Base-by-base conservation (phyloP, 1,140 invertebrate genomes). In the Zophobas atratus region DNA sequence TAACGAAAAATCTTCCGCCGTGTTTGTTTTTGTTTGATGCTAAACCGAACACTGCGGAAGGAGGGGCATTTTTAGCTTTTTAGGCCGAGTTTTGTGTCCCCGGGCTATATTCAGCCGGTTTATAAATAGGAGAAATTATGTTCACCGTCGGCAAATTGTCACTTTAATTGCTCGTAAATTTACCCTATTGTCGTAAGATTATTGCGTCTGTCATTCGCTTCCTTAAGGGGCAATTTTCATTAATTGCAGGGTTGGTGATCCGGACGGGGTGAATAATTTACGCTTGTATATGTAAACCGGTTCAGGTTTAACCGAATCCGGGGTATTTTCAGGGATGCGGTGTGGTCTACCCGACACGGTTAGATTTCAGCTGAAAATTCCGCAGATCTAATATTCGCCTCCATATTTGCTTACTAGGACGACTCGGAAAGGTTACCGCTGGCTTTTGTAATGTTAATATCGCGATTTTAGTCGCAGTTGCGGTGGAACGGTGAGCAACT, bases 1-100 rank as follows among this genome's bases (percentile, higher is more conserved):
- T 51, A 51, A 51, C 49, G 49, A 51, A 51, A 51, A 51, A 51
- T 51, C 49, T 51, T 51, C 49, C 3, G 2, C 4, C 49, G 49
- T 51, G 49, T 51, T 51, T 51, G 20, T 51, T 51, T 51, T 51
- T 20, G 49, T 51, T 51, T 51, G 49, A 6, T n/a, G 4, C 49
- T 51, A 2, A 20, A 6, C 49, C 49, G 6, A 46, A 46, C 6
- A 46, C 6, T 46, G 20, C 20, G 20, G 20, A 20, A 20, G 20
- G 3, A 46, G 3, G 43, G 6, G n/a, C 49, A 51, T n/a, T 51
- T 20, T 20, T 51, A n/a, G 2, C 20, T 6, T 51, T 51, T 51
- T 8, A 20, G 20, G 20, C 20, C 20, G 20, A 46, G 3, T 8
- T 46, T 46, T 46, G 3, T 8, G 43, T 3, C 43, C 43, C 43